Percentiles rank a stretch among this genome's conserved stretches.
These are phyloP conservation scores for Chrysocyon brachyurus DNA, from an alignment of 2,797 vertebrate species.

Conservation along the genomic window DNA sequence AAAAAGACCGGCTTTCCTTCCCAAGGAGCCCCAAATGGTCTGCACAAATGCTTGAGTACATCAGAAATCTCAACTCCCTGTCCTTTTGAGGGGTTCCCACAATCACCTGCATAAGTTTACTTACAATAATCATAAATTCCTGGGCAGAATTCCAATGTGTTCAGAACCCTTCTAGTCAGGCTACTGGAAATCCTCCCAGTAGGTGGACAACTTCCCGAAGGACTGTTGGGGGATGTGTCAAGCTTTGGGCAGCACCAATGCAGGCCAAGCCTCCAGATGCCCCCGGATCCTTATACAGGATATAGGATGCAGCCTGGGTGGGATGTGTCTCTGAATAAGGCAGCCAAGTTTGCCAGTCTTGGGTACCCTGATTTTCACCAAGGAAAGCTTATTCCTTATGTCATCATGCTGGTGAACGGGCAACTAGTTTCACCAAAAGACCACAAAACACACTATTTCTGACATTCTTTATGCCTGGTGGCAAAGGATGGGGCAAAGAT, in stretches of 20 bases:
- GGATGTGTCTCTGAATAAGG: not conserved
- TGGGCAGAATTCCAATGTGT: not conserved
- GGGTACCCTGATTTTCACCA: not conserved
- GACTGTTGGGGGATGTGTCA: not conserved
- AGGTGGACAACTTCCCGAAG: rapidly evolving
- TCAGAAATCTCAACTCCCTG: not conserved
- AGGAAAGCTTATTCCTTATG: not conserved
- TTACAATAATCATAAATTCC: not conserved
- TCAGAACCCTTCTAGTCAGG: not conserved
- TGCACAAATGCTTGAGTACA: not conserved
- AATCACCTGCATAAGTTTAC: rapidly evolving
- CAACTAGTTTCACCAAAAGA: not conserved
- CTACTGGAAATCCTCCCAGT: not conserved
- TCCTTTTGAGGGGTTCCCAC: not conserved
- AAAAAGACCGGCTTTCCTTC: not conserved
- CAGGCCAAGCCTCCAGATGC: not conserved
- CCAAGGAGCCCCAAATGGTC: not conserved
- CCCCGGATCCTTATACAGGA: too few species aligned
- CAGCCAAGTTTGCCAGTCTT: not conserved
- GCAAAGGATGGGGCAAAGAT: too few species aligned
- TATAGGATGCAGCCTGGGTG: not conserved
- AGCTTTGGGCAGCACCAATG: rapidly evolving
- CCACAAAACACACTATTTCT: not conserved
- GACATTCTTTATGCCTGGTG: not conserved
- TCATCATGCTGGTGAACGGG: not conserved